Base-by-base conservation (phyloP, 2,797 vertebrate genomes). In the Sebastes goodei region DNA sequence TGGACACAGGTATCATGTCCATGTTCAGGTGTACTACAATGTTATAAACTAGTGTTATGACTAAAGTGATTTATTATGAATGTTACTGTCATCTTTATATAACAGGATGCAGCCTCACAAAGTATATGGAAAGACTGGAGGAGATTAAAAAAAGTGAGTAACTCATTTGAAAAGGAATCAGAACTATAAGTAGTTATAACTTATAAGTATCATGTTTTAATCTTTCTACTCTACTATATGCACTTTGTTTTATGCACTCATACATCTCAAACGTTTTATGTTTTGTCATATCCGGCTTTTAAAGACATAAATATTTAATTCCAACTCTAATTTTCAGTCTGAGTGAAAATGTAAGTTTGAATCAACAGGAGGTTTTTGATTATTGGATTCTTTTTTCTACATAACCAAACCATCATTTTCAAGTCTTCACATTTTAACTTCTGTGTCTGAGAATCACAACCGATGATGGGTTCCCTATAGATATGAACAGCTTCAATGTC, bases 131-230 rank as follows among this genome's bases (percentile, higher is more conserved):
- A 90, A 97, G 92, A 79, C 56, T 98, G 83, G 98, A 98, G 90
- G 96, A 98, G 23, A 96, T 97, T 12, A 97, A 97, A 91, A 98
- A 90, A 95, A 98, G 98, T 99, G 91, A 97, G 98, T 97, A 52
- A 35, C n/a, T 21, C n/a, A 12, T 21, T 20, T 65, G 6, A 63
- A 17, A 21, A 46, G 21, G 25, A 25, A 25, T 25, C 25, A 25
- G 25, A 25, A 25, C 25, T 25, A 3, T 9, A 67, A 25, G 38
- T 30, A n/a, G 42, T 33, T 56, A 75, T 32, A 2, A 25, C 0
- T 52, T 52, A n/a, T 42, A 38, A 25, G 52, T 30, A 23, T n/a
- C 9, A 25, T 62, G 42, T 11, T 8, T 15, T 11, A 0, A 9
- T 46, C 17, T 32, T 8, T 46, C 53, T 63, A 9, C 12, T 15